Evolutionary conservation across 2,888 invertebrate genomes (phyloP), one percentile per base, ranked within the genome.

Genomic region (Synergus japonicus): DNA sequence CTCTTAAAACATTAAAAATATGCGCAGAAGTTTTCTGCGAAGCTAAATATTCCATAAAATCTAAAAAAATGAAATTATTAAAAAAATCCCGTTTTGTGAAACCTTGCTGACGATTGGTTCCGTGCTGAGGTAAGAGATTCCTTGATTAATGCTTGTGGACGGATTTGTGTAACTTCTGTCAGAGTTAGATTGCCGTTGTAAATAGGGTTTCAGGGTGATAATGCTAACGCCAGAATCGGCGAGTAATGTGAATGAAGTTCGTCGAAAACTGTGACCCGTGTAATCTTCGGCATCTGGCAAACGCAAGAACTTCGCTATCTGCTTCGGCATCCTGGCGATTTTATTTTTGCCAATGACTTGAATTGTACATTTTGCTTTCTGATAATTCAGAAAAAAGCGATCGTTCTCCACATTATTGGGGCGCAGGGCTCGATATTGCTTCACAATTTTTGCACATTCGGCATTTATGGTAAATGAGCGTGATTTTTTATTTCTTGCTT

Each of bases 231-330:
- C 82, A 7, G 76, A 60, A 66, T 84, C 77, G 7, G 79, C 83
- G 2, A 84, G 80, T 22, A 83, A 66, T 3, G 77, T 64, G 12
- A 65, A 76, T 13, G 78, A 79, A 63, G 82, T 76, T 44, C 80
- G 63, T 18, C 83, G 77, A 77, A 84, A 82, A 54, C 76, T 43
- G 73, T 84, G 85, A 79, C 87, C 88, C 84, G 88, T 82, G 87
- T 91, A 91, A 88, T 88, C 87, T 85, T 90, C 90, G 88, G 80
- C 63, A 15, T 80, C 46, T 10, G 81, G 81, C 22, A 83, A 76
- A 49, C 80, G 46, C 64, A 79, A 63, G 44, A 76, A 83, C 10
- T 37, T 58, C 13, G 83, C 83, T 37, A 83, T 79, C 18, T 67
- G 46, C 54, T 65, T 80, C 15, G 83, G 80, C 79, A 37, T 37